These are phyloP conservation scores for Aphaenogaster ashmeadi DNA, from an alignment of 1,140 invertebrate species.

Conservation along the genomic window DNA sequence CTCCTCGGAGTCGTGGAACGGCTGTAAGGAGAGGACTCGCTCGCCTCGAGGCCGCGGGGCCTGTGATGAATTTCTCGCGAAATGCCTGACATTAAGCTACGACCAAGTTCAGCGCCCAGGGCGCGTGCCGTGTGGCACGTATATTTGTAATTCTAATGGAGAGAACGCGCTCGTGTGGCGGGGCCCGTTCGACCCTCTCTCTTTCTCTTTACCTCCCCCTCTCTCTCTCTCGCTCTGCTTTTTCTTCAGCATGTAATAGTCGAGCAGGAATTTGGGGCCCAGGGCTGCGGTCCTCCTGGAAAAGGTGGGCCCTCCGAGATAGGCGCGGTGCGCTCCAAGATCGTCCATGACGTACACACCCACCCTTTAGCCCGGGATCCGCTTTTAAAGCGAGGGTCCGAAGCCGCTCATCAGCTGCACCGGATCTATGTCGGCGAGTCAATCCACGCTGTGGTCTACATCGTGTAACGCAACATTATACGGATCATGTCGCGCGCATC, in stretches of 20 bases:
- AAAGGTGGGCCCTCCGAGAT: slow-evolving; percentile 47
- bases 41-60: slow-evolving; percentile 43
- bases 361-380: slow-evolving; percentile 48
- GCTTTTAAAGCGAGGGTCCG: slow-evolving; percentile 24
- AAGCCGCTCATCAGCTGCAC: slow-evolving; percentile 44
- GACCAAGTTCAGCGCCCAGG: slow-evolving; percentile 73
- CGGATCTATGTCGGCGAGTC: slow-evolving; percentile 21
- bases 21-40: slow-evolving; percentile 42
- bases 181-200: slow-evolving; percentile 21
- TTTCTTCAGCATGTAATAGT: slow-evolving; percentile 67
- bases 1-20: slow-evolving; percentile 24
- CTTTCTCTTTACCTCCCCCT: background rate
- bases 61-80: slow-evolving; percentile 76
- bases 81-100: slow-evolving; percentile 76
- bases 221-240: background rate
- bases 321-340: slow-evolving; percentile 40
- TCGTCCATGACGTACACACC: slow-evolving; percentile 60
- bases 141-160: slow-evolving; percentile 79
- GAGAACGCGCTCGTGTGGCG: slow-evolving; percentile 64
- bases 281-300: slow-evolving; percentile 65
- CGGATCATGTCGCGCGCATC: slow-evolving; percentile 51
- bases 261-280: slow-evolving; percentile 69
- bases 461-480: slow-evolving; percentile 60
- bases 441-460: slow-evolving; percentile 11
- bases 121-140: slow-evolving; percentile 75